Conservation (phyloP, 2,888 invertebrate species). For the Drosophila subsilvestris region DNA sequence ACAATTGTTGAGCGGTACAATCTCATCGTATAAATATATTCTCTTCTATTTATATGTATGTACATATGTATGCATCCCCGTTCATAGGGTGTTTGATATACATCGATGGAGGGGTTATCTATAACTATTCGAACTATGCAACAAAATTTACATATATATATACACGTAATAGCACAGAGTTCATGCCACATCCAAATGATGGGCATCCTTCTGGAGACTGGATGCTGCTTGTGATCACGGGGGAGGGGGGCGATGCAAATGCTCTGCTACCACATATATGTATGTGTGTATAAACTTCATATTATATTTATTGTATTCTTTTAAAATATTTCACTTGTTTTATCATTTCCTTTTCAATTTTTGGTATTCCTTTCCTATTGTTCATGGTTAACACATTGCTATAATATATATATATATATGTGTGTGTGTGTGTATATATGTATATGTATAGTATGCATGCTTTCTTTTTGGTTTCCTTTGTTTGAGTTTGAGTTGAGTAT, state of each 20-base stretch:
- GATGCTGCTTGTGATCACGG: not conserved
- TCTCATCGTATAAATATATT: constrained; percentile 39
- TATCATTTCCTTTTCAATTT: not conserved
- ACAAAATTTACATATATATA: constrained; percentile 13
- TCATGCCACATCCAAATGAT: constrained; percentile 10
- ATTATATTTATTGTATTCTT: not conserved
- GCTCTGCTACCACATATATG: not conserved
- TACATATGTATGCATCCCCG: constrained; percentile 9
- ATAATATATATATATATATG: not conserved
- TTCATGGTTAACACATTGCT: not conserved
- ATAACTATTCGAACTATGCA: constrained; percentile 52
- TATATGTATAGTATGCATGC: not conserved
- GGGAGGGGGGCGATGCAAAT: not conserved
- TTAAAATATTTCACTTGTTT: not conserved
- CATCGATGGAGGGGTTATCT: constrained; percentile 21
- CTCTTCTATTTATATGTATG: constrained; percentile 12
- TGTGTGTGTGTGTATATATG: too few species aligned
- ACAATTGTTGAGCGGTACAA: not conserved
- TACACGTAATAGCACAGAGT: not conserved
- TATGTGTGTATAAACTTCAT: not conserved
- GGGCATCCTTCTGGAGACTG: not conserved
- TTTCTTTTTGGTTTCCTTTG: constrained; percentile 18
- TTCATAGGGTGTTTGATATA: constrained; percentile 16
- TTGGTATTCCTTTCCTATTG: not conserved
- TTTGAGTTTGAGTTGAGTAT: constrained; percentile 11